These are phyloP conservation scores for Crossocerus cetratus DNA, from an alignment of 2,888 invertebrate genomes.

Conservation along the genomic window DNA sequence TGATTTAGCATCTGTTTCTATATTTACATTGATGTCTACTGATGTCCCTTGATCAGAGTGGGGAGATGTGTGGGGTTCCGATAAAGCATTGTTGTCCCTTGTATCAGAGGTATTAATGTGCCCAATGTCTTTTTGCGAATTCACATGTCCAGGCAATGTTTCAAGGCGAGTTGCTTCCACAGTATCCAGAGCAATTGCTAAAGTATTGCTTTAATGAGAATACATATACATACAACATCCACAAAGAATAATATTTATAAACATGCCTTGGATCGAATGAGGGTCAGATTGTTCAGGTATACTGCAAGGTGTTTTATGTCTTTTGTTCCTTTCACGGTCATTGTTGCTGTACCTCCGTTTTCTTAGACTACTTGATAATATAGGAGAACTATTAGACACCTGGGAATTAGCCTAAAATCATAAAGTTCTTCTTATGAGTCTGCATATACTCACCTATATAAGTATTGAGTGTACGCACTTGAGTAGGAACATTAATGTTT, in stretches of 20 bases:
- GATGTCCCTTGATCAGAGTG: no score
- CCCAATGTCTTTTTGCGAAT: constrained; percentile 14
- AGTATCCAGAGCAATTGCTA: constrained; percentile 51
- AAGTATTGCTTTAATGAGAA: neutral
- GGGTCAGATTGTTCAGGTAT: constrained; percentile 40
- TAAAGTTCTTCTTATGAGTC: neutral
- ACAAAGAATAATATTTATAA: neutral
- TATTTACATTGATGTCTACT: neutral
- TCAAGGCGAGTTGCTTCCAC: constrained; percentile 70
- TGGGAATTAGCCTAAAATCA: constrained; percentile 58
- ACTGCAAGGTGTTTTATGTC: constrained; percentile 55
- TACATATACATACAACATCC: neutral
- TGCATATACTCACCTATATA: neutral
- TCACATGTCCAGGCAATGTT: constrained; percentile 64
- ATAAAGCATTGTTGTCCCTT: constrained; percentile 2
- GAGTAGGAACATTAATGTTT: constrained; percentile 73
- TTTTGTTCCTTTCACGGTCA: constrained; percentile 69
- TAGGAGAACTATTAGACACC: constrained; percentile 65
- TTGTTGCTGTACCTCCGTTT: constrained; percentile 68
- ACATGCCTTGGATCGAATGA: constrained; percentile 44
- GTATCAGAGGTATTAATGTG: constrained; percentile 12
- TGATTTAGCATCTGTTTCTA: neutral
- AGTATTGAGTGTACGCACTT: constrained; percentile 43
- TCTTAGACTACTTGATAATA: constrained; percentile 65
- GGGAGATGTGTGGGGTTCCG: constrained; percentile 6